phyloP scores from a whole-genome alignment of 2,113 vertebrate genomes.

The Montifringilla adamsi region DNA sequence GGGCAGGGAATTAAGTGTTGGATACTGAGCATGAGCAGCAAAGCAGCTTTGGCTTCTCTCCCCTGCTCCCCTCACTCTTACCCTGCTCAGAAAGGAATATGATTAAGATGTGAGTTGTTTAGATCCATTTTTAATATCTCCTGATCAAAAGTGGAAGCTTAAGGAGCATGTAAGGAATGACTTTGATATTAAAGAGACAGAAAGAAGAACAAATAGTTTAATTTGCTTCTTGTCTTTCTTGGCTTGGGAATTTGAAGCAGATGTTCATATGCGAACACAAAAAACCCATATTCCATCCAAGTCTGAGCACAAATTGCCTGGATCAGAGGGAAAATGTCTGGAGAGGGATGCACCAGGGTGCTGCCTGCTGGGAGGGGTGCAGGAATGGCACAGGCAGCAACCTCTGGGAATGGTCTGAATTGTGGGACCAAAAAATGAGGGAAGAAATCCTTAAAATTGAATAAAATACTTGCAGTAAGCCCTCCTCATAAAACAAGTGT shows the following conservation, averaged over 20 bases:
- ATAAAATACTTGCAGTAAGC: not conserved
- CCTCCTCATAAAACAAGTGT: not conserved
- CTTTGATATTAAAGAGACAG: conserved; percentile 24
- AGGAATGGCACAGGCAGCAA: not conserved
- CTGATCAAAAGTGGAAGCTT: conserved; percentile 33
- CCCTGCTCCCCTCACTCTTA: not conserved
- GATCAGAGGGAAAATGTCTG: not conserved
- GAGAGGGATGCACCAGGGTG: not conserved
- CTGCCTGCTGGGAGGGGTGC: not conserved
- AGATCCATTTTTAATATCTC: conserved; percentile 60
- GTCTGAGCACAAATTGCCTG: not conserved
- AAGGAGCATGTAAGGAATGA: not conserved
- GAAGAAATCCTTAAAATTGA: not conserved
- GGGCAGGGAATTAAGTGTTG: not conserved
- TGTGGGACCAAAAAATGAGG: rapidly evolving
- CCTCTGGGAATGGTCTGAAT: not conserved
- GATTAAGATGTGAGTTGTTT: conserved; percentile 33
- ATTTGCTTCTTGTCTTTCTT: conserved; percentile 56
- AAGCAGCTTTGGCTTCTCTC: not conserved
- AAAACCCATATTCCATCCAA: not conserved
- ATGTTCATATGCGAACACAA: conserved; percentile 45
- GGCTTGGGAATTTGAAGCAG: conserved; percentile 60
- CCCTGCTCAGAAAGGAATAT: not conserved
- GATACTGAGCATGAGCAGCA: not conserved
- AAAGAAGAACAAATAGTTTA: conserved; percentile 52